Evolutionary conservation across 2,113 vertebrate species (phyloP).

Genomic region (Parus major): DNA sequence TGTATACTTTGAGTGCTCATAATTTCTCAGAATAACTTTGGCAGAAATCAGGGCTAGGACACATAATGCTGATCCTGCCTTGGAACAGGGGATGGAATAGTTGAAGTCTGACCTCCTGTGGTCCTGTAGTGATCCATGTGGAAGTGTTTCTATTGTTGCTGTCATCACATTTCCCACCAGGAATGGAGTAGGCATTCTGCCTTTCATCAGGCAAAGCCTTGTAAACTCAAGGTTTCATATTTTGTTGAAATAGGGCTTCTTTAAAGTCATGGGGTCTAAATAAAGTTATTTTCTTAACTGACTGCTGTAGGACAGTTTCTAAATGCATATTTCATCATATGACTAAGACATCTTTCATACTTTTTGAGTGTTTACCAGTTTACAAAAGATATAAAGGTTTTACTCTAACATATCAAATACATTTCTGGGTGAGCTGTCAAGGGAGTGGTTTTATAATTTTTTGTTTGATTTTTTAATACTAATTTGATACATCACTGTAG

Average conservation of each 20-base stretch:
- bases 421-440: background rate
- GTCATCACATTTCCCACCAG: background rate
- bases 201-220: background rate
- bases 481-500: background rate
- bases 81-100: background rate
- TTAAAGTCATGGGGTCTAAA: background rate
- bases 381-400: background rate
- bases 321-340: background rate
- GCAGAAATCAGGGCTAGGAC: background rate
- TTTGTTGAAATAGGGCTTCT: background rate
- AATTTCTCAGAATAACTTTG: background rate
- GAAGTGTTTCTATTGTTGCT: background rate
- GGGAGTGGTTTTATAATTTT: background rate
- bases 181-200: background rate
- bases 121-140: background rate
- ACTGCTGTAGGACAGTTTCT: background rate
- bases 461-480: background rate
- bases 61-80: background rate
- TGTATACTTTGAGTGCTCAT: background rate
- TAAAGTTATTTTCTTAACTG: background rate
- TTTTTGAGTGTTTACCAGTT: background rate
- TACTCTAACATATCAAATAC: background rate
- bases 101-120: background rate
- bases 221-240: background rate
- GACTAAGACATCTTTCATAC: background rate